These are phyloP conservation scores for Dendrocincla tyrannina DNA, from an alignment of 2,797 vertebrate species.

Conservation along the genomic window DNA sequence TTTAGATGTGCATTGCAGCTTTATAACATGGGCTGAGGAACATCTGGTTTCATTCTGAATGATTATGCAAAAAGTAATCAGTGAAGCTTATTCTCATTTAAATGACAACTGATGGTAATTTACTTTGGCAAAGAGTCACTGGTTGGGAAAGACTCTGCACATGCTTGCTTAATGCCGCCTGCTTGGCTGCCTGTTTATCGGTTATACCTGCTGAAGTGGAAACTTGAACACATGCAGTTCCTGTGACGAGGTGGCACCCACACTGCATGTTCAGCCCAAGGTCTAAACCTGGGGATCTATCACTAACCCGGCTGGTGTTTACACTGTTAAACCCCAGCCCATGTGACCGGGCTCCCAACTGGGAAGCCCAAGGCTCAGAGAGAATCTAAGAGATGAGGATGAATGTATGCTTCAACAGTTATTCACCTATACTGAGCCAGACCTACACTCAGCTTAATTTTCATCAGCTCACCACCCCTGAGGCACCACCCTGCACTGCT, in stretches of 20 bases:
- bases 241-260: background rate
- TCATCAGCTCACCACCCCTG: background rate
- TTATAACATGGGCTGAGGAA: background rate
- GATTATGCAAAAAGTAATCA: constrained; percentile 20
- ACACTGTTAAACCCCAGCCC: background rate
- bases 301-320: background rate
- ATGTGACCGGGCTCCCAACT: accelerated
- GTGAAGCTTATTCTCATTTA: background rate
- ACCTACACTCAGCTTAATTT: background rate
- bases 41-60: constrained; percentile 35
- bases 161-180: background rate
- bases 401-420: background rate
- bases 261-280: background rate
- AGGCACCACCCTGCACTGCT: background rate
- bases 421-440: background rate
- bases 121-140: background rate
- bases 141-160: background rate
- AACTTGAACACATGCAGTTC: background rate
- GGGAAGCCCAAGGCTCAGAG: background rate
- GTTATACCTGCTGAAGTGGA: background rate
- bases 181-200: background rate
- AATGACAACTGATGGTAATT: constrained; percentile 19
- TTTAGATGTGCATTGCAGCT: background rate
- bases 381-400: background rate
- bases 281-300: background rate